Evolutionary conservation across 2,797 vertebrate genomes (phyloP), one percentile per base, ranked within the genome.

Genomic region (Tiaroga cobitis): DNA sequence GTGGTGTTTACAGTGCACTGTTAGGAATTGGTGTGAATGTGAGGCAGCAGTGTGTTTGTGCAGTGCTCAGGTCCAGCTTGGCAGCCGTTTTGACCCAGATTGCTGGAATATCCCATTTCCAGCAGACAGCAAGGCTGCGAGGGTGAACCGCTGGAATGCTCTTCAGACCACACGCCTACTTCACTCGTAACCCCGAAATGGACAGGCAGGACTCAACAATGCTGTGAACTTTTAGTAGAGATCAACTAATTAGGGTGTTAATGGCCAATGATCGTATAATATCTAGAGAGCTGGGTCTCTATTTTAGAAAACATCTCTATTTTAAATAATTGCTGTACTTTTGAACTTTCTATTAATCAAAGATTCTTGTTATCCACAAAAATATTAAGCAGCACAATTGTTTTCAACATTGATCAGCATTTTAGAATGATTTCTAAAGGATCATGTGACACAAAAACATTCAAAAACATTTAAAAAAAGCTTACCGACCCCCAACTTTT

Each of bases 81-180:
- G 81, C 83, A 88, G 81, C 43, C 24, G 70, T 37, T 59, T 41
- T 67, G 81, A 82, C 84, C 82, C 65, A 56, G 79, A 79, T 74
- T 77, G 78, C 75, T 82, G 81, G 43, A 87, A 88, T 88, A 87
- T 82, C 84, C 83, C 70, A 43, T 86, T 86, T 86, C 82, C 76
- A 86, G 87, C 80, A 89, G 72, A 91, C 89, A 82, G 89, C 32
- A 68, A 83, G 92, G 91, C 92, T 91, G 89, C 93, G 83, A 86
- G 83, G 87, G 88, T 82, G 90, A 93, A 92, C 91, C 92, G 91
- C 88, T 49, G 91, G 92, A 92, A 94, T 92, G 92, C 87, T 72
- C 81, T 80, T 86, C 84, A 87, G 88, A 89, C 89, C 84, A 69
- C 88, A 89, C 77, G 69, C 63, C 51, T 75, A 67, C 75, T 81